Percentiles rank a stretch among this genome's conserved stretches.
Evolutionary conservation across 2,888 invertebrate species (phyloP).

Genomic region (Sminthurinus aureus): DNA sequence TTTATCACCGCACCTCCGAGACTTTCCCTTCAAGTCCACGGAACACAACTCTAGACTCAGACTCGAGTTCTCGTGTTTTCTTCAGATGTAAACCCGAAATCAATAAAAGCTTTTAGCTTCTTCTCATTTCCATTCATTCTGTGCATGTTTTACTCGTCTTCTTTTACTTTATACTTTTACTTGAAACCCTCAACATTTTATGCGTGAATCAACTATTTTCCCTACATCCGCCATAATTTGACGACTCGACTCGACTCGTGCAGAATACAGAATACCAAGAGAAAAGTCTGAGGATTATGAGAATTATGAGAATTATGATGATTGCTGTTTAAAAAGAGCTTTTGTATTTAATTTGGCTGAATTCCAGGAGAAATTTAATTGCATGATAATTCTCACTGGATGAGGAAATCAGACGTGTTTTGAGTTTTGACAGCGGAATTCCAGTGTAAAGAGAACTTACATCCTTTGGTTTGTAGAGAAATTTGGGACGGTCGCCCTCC

Average conservation of each 20-base stretch:
- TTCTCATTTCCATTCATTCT: not conserved
- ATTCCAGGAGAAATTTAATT: no score
- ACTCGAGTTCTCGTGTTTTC: not conserved
- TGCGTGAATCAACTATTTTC: not conserved
- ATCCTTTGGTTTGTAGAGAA: slow-evolving; percentile 82
- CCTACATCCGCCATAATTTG: not conserved
- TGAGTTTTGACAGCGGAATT: no score
- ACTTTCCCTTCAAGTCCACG: not conserved
- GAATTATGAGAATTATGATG: no score
- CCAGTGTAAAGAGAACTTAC: slow-evolving; percentile 68
- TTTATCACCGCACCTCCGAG: not conserved
- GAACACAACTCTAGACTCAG: no score
- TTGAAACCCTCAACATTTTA: not conserved
- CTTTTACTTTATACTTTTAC: not conserved
- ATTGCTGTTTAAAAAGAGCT: no score
- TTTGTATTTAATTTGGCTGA: no score
- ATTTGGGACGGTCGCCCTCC: slow-evolving; percentile 63
- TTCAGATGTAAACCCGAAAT: not conserved
- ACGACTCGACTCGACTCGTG: no score
- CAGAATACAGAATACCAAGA: no score
- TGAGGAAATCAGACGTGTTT: no score
- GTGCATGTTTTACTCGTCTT: not conserved
- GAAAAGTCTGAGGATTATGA: no score
- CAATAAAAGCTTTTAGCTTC: not conserved
- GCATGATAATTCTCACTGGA: no score